Conservation (phyloP, 2,113 vertebrate genomes). For the Lagopus muta region DNA sequence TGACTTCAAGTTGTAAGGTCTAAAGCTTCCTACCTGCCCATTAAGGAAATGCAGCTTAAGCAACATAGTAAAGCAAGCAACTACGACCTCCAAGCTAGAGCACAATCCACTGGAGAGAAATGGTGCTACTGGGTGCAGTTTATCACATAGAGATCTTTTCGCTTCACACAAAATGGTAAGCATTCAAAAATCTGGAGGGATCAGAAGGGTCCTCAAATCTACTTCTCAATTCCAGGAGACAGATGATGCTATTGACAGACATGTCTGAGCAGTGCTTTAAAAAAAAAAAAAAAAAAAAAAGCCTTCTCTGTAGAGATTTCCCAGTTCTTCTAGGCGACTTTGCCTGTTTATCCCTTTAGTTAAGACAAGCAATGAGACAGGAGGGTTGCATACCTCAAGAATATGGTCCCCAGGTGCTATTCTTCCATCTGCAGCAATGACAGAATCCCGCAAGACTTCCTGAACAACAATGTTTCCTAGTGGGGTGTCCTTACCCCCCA, state of each 20-base stretch:
- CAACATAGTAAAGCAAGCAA: neutral
- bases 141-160: neutral
- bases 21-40: slow-evolving; percentile 42
- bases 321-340: neutral
- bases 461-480: slow-evolving; percentile 92
- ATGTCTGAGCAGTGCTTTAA: neutral
- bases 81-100: neutral
- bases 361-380: neutral
- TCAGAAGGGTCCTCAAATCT: neutral
- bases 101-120: neutral
- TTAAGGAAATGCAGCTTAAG: slow-evolving; percentile 36
- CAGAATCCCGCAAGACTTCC: slow-evolving; percentile 85
- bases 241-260: neutral
- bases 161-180: neutral
- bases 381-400: slow-evolving; percentile 82
- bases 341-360: neutral
- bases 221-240: neutral
- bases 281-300: neutral
- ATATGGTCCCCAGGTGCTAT: slow-evolving; percentile 93
- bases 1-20: neutral
- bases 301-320: neutral
- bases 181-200: neutral
- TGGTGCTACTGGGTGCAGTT: neutral
- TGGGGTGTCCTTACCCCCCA: slow-evolving; percentile 92
- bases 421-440: slow-evolving; percentile 83